A percentile compares a stretch with the other conserved stretches of the same genome.
Conservation (phyloP, 2,888 invertebrate species). For the Chironomus tentans region DNA sequence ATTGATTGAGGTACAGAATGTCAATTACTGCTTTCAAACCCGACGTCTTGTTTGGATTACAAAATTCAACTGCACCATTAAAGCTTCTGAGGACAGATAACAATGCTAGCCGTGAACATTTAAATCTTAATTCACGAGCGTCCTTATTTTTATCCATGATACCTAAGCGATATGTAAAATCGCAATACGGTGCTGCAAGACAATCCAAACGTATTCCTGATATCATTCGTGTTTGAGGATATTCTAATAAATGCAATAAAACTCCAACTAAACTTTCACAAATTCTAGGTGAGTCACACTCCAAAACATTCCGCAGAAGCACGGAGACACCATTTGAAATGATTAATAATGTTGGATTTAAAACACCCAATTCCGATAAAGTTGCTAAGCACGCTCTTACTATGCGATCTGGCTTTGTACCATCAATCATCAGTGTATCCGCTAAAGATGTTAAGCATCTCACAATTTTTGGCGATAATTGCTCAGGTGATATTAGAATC, state of each 20-base stretch:
- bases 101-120: conserved; percentile 74
- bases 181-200: conserved; percentile 88
- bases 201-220: conserved; percentile 75
- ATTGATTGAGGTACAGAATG: conserved; percentile 73
- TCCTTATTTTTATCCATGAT: conserved; percentile 63
- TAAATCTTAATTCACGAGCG: conserved; percentile 71
- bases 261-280: conserved; percentile 86
- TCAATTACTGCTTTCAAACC: conserved; percentile 71
- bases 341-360: conserved; percentile 73
- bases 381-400: conserved; percentile 78
- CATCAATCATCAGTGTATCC: conserved; percentile 67
- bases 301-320: conserved; percentile 69
- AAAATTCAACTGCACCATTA: conserved; percentile 83
- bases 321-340: conserved; percentile 75
- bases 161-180: conserved; percentile 71
- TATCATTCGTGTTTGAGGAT: conserved; percentile 66
- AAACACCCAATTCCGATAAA: conserved; percentile 77
- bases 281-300: conserved; percentile 79
- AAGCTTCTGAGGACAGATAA: conserved; percentile 82
- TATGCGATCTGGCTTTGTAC: conserved; percentile 55
- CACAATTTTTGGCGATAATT: conserved; percentile 66
- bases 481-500: conserved; percentile 52
- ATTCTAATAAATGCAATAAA: conserved; percentile 73
- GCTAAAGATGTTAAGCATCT: conserved; percentile 75
- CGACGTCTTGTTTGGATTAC: conserved; percentile 63